phyloP scores from a whole-genome alignment of 2,797 vertebrate species.

The Sebastes kiyomatsui region DNA sequence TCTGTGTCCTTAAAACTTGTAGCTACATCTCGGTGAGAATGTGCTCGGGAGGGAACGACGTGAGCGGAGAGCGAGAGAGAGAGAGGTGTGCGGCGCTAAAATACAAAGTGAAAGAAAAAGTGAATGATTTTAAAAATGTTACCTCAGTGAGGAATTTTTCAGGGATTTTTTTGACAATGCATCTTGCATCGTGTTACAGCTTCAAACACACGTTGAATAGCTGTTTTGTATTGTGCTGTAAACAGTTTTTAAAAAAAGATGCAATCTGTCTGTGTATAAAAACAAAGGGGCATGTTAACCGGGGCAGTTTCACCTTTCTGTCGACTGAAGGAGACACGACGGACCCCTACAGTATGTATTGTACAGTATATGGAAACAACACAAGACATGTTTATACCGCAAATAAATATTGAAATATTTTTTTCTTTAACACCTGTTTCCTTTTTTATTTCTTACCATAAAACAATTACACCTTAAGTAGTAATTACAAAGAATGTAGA shows the following conservation, averaged over 20 bases:
- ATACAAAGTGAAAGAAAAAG: conserved; percentile 69
- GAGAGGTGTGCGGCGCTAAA: conserved; percentile 38
- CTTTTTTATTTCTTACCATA: conserved; percentile 50
- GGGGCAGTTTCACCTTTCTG: conserved; percentile 90
- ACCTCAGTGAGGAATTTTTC: conserved; percentile 97
- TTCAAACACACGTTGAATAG: conserved; percentile 87
- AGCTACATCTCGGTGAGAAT: conserved; percentile 78
- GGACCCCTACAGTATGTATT: conserved; percentile 85
- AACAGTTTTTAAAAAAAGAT: conserved; percentile 85
- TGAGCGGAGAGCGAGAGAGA: conserved; percentile 47
- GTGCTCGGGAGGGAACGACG: conserved; percentile 43
- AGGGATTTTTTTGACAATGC: conserved; percentile 95
- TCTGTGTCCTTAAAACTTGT: conserved; percentile 84
- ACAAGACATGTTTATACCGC: conserved; percentile 97
- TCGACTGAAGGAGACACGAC: conserved; percentile 90
- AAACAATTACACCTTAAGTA: not conserved
- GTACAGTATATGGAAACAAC: conserved; percentile 90
- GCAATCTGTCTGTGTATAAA: conserved; percentile 87
- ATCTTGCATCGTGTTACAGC: conserved; percentile 91
- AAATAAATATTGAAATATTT: conserved; percentile 99
- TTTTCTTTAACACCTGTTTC: conserved; percentile 88
- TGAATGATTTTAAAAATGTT: conserved; percentile 85
- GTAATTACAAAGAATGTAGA: not conserved
- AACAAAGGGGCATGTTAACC: conserved; percentile 87
- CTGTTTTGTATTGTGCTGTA: conserved; percentile 91